Base-by-base conservation (phyloP, 2,888 invertebrate species). In the Drosophila lacicola region DNA sequence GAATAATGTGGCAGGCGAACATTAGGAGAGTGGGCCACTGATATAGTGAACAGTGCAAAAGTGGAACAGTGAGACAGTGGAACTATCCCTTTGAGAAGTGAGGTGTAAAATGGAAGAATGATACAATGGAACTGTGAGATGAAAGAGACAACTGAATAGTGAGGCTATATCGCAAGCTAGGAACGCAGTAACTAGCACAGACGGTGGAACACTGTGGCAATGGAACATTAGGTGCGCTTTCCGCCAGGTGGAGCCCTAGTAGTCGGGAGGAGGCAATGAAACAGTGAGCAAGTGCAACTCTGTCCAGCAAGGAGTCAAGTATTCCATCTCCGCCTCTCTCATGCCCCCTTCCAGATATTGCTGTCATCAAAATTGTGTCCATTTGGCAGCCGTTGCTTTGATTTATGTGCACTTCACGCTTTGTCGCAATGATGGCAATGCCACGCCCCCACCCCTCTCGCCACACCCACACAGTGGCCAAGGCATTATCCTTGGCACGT, bases 401-500 rank as follows among this genome's bases (percentile, higher is more conserved):
- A 88, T 85, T 85, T 88, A 83, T 87, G 80, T 75, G 69, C 66
- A 75, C 72, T 82, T 82, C 80, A 80, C 82, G 85, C 70, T 67
- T 78, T 71, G 84, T 64, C 74, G 70, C 71, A 66, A 66, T 63
- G 66, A 58, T 65, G 56, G 36, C 62, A 17, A 29, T 58, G 61
- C 66, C 66, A 66, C 71, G 56, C 66, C 65, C 21, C 46, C 11
- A 41, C 29, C 33, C 21, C 39, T 11, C 4, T 6, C 14, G n/a
- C 14, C 25, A 17, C 14, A 11, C 33, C 25, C 21, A 37, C 17
- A n/a, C 19, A 61, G 73, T 49, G 65, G 44, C 46, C 8, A 29
- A 19, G 39, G 60, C 81, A 74, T 80, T 88, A 80, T 86, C 74
- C 77, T 60, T 50, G 85, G 57, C 90, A 90, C 90, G 90, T 90